Conservation (phyloP, 2,797 vertebrate genomes). For the Uromys caudimaculatus region DNA sequence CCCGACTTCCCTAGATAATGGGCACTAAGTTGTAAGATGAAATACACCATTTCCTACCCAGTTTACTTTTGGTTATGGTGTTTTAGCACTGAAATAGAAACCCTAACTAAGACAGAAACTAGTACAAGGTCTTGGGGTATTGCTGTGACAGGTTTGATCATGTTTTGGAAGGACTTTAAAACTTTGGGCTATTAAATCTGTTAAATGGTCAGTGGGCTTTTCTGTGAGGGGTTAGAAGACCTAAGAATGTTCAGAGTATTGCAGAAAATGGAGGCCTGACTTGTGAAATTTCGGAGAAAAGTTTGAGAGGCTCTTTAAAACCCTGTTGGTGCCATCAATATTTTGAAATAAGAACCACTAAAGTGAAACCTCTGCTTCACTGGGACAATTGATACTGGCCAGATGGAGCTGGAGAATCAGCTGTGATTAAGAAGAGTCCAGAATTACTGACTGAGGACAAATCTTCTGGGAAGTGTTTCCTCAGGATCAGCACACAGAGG, state of each 20-base stretch:
- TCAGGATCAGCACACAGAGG: background rate
- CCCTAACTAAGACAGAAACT: background rate
- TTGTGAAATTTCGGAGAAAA: background rate
- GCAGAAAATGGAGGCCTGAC: background rate
- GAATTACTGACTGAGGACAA: too few relatives aligned
- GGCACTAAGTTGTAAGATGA: background rate
- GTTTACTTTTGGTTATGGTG: background rate
- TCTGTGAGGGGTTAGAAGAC: background rate
- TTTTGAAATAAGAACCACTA: background rate
- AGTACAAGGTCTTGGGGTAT: background rate
- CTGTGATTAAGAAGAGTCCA: too few relatives aligned
- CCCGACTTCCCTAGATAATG: background rate
- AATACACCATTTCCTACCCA: background rate
- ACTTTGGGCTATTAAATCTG: background rate
- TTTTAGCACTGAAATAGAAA: background rate
- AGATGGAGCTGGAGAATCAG: too few relatives aligned
- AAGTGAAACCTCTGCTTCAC: background rate
- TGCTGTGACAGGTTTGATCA: background rate
- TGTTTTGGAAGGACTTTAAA: background rate
- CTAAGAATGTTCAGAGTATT: background rate
- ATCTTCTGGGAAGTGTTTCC: too few relatives aligned
- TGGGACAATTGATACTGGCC: too few relatives aligned
- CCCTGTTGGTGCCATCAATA: background rate
- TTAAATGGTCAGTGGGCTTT: background rate
- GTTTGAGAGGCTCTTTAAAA: background rate